Conservation (phyloP, 2,113 vertebrate genomes). For the Pseudolaguvia tuberculata region DNA sequence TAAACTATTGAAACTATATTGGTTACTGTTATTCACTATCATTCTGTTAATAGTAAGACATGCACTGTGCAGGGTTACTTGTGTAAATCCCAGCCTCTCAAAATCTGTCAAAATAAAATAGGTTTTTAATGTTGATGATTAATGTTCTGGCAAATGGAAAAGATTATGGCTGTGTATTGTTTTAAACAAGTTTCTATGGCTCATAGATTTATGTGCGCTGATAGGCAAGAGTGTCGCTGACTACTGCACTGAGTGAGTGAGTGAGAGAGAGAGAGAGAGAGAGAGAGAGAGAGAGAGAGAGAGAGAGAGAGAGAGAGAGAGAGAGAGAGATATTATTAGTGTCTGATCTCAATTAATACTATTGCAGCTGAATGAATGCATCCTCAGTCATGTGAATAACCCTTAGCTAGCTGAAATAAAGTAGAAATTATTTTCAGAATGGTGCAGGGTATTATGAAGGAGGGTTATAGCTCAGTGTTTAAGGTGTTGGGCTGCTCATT, state of each 20-base stretch:
- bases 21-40: conserved; percentile 2
- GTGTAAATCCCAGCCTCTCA: not conserved
- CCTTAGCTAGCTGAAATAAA: too few relatives aligned
- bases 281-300: not conserved
- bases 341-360: conserved; percentile 33
- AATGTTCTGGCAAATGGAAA: not conserved
- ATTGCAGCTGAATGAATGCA: conserved; percentile 23
- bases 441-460: conserved; percentile 23
- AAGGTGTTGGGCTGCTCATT: too few relatives aligned
- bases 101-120: not conserved
- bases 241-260: conserved; percentile 41
- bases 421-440: too few relatives aligned
- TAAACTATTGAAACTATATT: not conserved
- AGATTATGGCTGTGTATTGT: conserved; percentile 14
- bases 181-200: conserved; percentile 41
- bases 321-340: not conserved
- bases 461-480: too few relatives aligned
- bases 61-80: conserved; percentile 1
- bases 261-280: conserved; percentile 21
- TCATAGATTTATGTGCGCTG: conserved; percentile 48
- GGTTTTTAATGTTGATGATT: not conserved
- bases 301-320: too few relatives aligned
- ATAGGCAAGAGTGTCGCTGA: conserved; percentile 43
- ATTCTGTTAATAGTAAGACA: conserved; percentile 7
- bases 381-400: not conserved